Evolutionary conservation across 2,113 vertebrate species (phyloP).

Genomic region (Macrotus californicus): DNA sequence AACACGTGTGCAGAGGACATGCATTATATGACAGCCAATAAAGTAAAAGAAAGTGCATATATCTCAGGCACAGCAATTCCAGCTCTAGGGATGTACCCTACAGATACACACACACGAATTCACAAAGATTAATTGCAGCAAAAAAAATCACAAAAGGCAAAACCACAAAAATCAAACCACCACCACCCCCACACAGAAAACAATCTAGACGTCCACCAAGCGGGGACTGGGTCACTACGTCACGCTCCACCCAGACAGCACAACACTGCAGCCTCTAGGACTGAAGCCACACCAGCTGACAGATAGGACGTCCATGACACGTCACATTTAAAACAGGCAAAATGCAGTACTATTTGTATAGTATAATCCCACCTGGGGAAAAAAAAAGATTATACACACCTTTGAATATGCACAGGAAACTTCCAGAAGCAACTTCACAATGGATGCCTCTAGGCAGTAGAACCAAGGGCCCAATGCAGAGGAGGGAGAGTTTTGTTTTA

Average conservation of each 20-base stretch:
- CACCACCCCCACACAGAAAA: background rate
- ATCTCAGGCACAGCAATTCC: background rate
- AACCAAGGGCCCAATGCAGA: background rate
- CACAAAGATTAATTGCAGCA: background rate
- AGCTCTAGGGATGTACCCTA: background rate
- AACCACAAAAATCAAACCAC: slow-evolving; percentile 7
- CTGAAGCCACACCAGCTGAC: background rate
- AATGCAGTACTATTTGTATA: background rate
- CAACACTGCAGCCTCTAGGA: background rate
- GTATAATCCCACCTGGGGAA: background rate
- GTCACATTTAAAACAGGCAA: background rate
- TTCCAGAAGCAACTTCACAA: slow-evolving; percentile 26
- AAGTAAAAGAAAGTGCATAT: background rate
- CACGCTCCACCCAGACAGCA: background rate
- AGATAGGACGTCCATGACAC: background rate
- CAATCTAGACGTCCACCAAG: background rate
- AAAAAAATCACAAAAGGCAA: background rate
- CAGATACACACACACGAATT: background rate
- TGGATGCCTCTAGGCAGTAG: background rate
- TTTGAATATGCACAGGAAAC: slow-evolving; percentile 6
- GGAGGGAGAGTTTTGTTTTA: background rate
- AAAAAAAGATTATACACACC: background rate
- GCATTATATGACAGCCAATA: background rate
- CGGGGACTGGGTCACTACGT: background rate
- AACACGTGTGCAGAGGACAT: background rate